A percentile compares a stretch with the other conserved stretches of the same genome.
These are phyloP conservation scores for Hyles vespertilio DNA, from an alignment of 1,140 invertebrate genomes.

Conservation along the genomic window DNA sequence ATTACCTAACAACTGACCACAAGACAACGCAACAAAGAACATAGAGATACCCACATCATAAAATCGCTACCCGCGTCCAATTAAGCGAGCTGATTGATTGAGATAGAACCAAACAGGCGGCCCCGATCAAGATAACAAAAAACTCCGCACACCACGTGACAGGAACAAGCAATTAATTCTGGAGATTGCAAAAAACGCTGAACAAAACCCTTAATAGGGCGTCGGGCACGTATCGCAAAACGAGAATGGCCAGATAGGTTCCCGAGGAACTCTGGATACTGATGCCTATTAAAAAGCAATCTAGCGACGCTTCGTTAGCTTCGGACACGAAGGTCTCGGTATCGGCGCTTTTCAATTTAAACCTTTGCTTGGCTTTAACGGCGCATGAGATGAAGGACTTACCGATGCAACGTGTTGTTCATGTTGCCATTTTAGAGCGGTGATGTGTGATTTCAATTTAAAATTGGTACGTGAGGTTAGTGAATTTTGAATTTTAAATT, in stretches of 20 bases:
- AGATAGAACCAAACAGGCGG: background rate
- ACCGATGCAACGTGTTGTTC: no score
- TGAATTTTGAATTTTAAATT: background rate
- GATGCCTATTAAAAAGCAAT: slow-evolving; percentile 43
- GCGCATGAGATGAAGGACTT: no score
- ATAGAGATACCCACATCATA: no score
- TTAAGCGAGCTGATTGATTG: slow-evolving; percentile 7
- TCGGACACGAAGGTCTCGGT: slow-evolving; percentile 9
- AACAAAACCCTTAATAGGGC: slow-evolving; percentile 14
- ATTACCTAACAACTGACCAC: no score
- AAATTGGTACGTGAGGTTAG: no score
- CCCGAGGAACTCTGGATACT: slow-evolving; percentile 21
- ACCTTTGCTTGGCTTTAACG: background rate
- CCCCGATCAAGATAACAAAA: background rate
- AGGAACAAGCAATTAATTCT: slow-evolving; percentile 5
- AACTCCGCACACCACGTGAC: background rate
- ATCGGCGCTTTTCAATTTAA: slow-evolving; percentile 11
- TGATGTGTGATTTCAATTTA: no score
- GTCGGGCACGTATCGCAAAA: slow-evolving; percentile 18
- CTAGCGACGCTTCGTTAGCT: slow-evolving; percentile 17
- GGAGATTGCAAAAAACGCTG: slow-evolving; percentile 10
- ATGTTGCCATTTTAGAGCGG: no score
- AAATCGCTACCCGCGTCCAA: slow-evolving; percentile 1
- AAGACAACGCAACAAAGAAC: no score
- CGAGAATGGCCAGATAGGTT: slow-evolving; percentile 14